Percentiles rank a stretch among this genome's conserved stretches.
These are phyloP conservation scores for Trachurus trachurus DNA, from an alignment of 2,797 vertebrate species.

Conservation along the genomic window DNA sequence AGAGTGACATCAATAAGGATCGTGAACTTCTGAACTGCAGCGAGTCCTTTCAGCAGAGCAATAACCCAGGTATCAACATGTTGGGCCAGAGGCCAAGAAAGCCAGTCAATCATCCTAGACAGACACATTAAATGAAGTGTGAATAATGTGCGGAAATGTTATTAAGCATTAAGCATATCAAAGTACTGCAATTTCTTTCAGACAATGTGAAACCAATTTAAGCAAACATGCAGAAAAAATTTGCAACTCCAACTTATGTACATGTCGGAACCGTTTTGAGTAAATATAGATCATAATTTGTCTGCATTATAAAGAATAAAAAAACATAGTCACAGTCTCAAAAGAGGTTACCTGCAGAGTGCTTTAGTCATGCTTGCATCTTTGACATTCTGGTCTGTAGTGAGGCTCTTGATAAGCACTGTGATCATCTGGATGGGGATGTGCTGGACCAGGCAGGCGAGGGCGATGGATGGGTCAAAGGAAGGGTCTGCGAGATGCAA, in stretches of 20 bases:
- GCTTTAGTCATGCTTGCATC: constrained; percentile 98
- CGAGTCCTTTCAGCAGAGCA: constrained; percentile 95
- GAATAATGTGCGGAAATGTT: neutral
- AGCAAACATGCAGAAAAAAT: neutral
- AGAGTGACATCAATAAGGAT: constrained; percentile 99
- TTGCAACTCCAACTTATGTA: neutral
- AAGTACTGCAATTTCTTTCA: too few relatives aligned
- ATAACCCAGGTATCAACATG: constrained; percentile 99
- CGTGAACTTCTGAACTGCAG: constrained; percentile 98
- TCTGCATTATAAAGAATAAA: neutral
- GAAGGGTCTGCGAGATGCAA: constrained; percentile 86
- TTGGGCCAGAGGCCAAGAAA: constrained; percentile 98
- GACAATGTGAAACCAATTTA: neutral
- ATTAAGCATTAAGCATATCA: neutral
- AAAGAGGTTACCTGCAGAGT: constrained; percentile 91
- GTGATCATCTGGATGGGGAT: constrained; percentile 99
- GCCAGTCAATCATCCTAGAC: constrained; percentile 96
- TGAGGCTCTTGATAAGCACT: constrained; percentile 98
- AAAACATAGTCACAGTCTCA: neutral
- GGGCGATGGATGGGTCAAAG: constrained; percentile 95
- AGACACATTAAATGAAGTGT: constrained; percentile 21
- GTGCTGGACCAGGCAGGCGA: constrained; percentile 98
- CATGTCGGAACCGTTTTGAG: neutral
- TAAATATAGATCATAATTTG: neutral
- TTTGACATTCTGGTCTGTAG: constrained; percentile 97